Conservation (phyloP, 2,113 vertebrate species). For the Oreochromis tanganicae region DNA sequence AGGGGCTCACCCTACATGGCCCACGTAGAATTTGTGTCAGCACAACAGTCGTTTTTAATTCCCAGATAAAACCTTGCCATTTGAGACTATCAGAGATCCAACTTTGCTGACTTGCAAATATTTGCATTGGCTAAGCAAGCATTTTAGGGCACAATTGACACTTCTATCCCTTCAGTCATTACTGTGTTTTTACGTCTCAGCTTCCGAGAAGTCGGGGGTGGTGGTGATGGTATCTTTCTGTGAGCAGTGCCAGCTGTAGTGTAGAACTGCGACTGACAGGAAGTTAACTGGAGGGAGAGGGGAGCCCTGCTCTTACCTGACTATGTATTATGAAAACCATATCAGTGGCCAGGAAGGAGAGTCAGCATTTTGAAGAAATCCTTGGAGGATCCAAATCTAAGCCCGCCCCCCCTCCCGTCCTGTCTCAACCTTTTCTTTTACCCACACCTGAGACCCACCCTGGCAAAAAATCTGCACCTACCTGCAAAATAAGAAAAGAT, state of each 20-base stretch:
- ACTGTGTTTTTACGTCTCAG: not conserved
- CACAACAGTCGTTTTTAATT: conserved; percentile 47
- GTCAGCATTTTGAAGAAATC: conserved; percentile 67
- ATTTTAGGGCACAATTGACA: conserved; percentile 35
- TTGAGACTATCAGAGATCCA: conserved; percentile 34
- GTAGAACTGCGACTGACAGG: not conserved
- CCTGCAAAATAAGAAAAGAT: conserved; percentile 70
- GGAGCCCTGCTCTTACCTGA: conserved; percentile 30
- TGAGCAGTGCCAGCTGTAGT: conserved; percentile 13
- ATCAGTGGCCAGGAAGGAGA: conserved; percentile 29
- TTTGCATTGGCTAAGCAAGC: conserved; percentile 19
- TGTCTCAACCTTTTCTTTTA: conserved; percentile 41
- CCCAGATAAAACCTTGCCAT: conserved; percentile 24
- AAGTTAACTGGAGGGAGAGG: not conserved
- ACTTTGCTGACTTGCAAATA: conserved; percentile 57
- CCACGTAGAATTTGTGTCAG: conserved; percentile 32
- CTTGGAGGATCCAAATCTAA: conserved; percentile 60
- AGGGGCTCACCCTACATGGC: conserved; percentile 18
- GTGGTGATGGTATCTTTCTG: not conserved
- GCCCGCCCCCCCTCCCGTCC: not conserved
- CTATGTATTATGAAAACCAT: conserved; percentile 46
- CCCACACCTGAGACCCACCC: conserved; percentile 68
- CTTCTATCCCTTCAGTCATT: conserved; percentile 13
- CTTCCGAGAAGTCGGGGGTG: not conserved
- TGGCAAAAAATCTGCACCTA: conserved; percentile 68